Conservation (phyloP, 2,113 vertebrate species). For the Halichoerus grypus region DNA sequence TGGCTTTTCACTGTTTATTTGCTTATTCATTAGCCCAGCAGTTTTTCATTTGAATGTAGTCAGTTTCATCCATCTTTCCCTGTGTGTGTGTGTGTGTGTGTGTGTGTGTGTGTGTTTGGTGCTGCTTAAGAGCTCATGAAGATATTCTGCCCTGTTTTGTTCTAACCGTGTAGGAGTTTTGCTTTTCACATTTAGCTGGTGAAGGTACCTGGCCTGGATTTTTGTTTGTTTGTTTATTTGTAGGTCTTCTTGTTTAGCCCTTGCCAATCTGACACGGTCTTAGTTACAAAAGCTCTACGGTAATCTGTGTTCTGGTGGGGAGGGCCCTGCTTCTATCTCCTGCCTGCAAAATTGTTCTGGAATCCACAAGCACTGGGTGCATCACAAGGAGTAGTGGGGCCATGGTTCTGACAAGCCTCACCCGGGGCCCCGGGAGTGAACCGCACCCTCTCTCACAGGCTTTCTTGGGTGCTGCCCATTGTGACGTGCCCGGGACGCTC, state of each 20-base stretch:
- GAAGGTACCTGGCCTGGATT: neutral
- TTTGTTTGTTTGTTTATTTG: neutral
- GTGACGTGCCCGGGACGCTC: neutral
- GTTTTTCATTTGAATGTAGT: neutral
- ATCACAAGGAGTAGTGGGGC: accelerated
- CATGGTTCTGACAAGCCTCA: neutral
- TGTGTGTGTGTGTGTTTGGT: neutral
- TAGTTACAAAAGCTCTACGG: neutral
- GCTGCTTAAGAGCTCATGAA: neutral
- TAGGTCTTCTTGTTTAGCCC: neutral
- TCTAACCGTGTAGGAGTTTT: neutral
- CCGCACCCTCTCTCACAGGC: neutral
- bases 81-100: neutral
- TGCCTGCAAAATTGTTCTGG: neutral
- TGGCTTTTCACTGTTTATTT: neutral
- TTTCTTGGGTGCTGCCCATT: neutral
- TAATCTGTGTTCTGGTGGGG: neutral
- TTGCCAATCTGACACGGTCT: neutral
- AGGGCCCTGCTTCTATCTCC: neutral
- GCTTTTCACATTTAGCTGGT: neutral
- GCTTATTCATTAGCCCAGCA: neutral
- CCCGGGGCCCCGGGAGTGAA: accelerated
- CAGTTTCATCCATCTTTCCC: neutral
- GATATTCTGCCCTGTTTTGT: neutral
- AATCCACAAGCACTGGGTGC: neutral